Evolutionary conservation across 1,140 invertebrate genomes (phyloP), one percentile per base, ranked within the genome.

Genomic region (Aplysia californica): DNA sequence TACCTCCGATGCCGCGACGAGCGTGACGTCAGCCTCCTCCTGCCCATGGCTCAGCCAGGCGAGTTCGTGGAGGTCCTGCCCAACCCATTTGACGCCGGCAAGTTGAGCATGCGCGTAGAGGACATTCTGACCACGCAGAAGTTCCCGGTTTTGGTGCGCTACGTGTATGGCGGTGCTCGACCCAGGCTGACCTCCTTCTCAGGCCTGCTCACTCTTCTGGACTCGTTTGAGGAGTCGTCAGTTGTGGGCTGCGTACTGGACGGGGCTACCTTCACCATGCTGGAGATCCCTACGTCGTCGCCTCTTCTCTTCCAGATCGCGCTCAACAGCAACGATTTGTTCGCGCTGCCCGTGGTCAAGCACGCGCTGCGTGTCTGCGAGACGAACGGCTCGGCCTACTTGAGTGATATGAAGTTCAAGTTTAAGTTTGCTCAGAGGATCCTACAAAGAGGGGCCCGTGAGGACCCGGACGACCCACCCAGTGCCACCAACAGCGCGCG

Each of bases 1-100:
- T 84, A 82, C 56, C 73, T 82, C 4, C 79, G 77, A 39, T 83
- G 82, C 38, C 76, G 72, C 29, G 78, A 83, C 35, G 79, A 82
- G 56, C 80, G 79, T 29, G 65, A 80, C 39, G 58, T 72, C 18
- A 44, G 79, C 1, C n/a, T 78, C 26, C 67, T 77, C 23, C 29
- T 77, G 35, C 66, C 75, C 58, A 65, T 61, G 58, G 10, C 29
- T 10, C 80, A 82, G 6, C 64, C 74, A 18, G 80, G 80, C 1
- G 80, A 82, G 69, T 82, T 82, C 72, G 59, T 76, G 1, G 80
- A 82, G 58, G 76, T 79, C 21, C 70, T 82, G 20, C 65, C 70
- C 0, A 80, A 75, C 61, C 68, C 73, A 23, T 21, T 50, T 18
- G 70, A 58, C 36, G 69, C 77, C 20, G 74, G 76, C 0, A 77